Conservation (phyloP, 2,888 invertebrate species). For the Cosmopolites sordidus region DNA sequence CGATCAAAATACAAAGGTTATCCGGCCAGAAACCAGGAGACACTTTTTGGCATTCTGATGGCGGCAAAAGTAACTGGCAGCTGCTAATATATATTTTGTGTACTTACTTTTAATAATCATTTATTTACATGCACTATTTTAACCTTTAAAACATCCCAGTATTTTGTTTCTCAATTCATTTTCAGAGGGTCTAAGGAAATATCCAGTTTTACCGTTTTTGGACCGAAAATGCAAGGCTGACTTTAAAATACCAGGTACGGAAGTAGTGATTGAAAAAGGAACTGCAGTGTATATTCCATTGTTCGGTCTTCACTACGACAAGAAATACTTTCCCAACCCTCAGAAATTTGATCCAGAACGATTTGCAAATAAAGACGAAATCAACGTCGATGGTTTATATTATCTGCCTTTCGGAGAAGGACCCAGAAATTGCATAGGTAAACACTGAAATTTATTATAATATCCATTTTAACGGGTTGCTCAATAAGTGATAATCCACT, state of each 20-base stretch:
- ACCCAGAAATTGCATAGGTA: conserved; percentile 39
- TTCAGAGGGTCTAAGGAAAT: conserved; percentile 48
- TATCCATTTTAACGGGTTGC: too few relatives aligned
- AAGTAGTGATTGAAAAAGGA: conserved; percentile 41
- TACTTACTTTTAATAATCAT: too few relatives aligned
- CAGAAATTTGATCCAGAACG: conserved; percentile 37
- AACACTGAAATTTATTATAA: too few relatives aligned
- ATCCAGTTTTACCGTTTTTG: conserved; percentile 43
- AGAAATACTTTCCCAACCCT: conserved; percentile 37
- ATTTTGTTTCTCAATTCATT: conserved; percentile 14
- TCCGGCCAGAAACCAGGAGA: too few relatives aligned
- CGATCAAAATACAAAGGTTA: too few relatives aligned
- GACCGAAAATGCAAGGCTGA: conserved; percentile 37
- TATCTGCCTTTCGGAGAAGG: conserved; percentile 39
- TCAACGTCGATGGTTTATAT: conserved; percentile 30
- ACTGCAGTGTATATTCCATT: conserved; percentile 39
- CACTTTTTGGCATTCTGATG: too few relatives aligned
- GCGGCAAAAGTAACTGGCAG: too few relatives aligned
- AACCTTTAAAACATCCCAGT: too few relatives aligned
- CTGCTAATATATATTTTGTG: too few relatives aligned
- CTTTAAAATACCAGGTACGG: conserved; percentile 36
- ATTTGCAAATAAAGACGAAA: conserved; percentile 30
- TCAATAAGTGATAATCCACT: too few relatives aligned
- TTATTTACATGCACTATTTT: too few relatives aligned
- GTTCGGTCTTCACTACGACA: conserved; percentile 35